Conservation (phyloP, 2,888 invertebrate genomes). For the Metacarcinus magister region DNA sequence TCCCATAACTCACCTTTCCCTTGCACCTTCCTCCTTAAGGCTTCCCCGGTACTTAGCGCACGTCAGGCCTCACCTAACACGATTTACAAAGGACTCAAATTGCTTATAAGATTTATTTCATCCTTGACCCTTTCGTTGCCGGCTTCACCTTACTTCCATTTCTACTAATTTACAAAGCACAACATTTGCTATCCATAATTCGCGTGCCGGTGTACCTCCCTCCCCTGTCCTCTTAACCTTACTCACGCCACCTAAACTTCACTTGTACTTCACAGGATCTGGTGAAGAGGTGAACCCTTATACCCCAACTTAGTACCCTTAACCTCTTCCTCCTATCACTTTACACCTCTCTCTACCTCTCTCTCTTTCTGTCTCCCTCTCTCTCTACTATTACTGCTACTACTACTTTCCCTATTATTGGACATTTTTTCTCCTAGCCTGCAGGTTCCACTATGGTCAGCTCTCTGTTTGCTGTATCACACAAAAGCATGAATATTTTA, state of each 20-base stretch:
- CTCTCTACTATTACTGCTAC: neutral
- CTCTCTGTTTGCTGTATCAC: too few relatives aligned
- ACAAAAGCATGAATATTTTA: neutral
- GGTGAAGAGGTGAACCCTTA: neutral
- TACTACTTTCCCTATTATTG: neutral
- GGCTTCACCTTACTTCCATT: neutral
- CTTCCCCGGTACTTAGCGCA: neutral
- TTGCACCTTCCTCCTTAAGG: neutral
- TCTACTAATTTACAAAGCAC: neutral
- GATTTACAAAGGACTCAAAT: neutral
- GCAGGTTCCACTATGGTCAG: too few relatives aligned
- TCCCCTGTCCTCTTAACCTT: neutral
- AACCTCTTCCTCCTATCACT: neutral
- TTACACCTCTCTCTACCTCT: neutral
- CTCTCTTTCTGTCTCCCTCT: neutral
- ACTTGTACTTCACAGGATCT: neutral
- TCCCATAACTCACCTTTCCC: neutral
- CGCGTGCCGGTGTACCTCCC: neutral
- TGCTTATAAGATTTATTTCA: neutral
- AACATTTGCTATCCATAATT: neutral
- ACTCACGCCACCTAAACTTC: neutral
- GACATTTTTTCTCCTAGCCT: too few relatives aligned
- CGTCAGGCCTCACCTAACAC: neutral
- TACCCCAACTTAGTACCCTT: neutral
- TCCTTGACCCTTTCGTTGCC: neutral